Percentiles rank a stretch among this genome's conserved stretches.
These are phyloP conservation scores for Diorhabda carinulata DNA, from an alignment of 1,140 invertebrate species.

Conservation along the genomic window DNA sequence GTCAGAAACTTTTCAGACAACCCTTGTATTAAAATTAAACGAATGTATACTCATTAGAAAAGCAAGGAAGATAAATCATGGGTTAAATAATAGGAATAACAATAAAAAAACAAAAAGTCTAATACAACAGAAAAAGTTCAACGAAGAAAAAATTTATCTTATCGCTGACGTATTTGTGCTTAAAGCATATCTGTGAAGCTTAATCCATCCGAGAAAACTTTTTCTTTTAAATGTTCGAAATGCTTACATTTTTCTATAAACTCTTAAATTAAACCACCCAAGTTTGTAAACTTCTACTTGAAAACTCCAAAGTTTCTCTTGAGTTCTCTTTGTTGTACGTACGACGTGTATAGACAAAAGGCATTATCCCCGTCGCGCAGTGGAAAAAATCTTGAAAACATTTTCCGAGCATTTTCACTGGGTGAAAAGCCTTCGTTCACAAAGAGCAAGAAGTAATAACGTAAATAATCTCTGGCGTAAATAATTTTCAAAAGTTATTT, in stretches of 20 bases:
- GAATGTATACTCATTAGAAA: no score
- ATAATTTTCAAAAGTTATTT: constrained; percentile 34
- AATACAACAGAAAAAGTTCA: no score
- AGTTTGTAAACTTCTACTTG: constrained; percentile 1
- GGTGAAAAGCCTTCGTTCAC: constrained; percentile 6
- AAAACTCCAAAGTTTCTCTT: constrained; percentile 2
- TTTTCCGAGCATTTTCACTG: constrained; percentile 9
- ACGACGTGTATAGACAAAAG: not conserved
- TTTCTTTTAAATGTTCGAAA: not conserved
- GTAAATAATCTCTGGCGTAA: constrained; percentile 32
- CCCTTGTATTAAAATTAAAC: no score
- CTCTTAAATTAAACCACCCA: constrained; percentile 9
- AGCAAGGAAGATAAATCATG: no score
- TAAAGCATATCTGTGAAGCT: no score
- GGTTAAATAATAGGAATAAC: no score
- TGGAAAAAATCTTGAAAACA: constrained; percentile 7
- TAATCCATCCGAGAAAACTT: constrained; percentile 1
- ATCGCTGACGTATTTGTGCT: no score
- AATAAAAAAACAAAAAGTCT: no score
- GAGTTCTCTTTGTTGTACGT: not conserved
- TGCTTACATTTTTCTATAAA: constrained; percentile 10
- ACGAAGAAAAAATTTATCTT: no score
- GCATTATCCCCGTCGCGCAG: constrained; percentile 1
- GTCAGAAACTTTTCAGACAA: no score
- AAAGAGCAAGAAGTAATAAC: constrained; percentile 15